Base-by-base conservation (phyloP, 2,113 vertebrate species). In the Cinclus cinclus region DNA sequence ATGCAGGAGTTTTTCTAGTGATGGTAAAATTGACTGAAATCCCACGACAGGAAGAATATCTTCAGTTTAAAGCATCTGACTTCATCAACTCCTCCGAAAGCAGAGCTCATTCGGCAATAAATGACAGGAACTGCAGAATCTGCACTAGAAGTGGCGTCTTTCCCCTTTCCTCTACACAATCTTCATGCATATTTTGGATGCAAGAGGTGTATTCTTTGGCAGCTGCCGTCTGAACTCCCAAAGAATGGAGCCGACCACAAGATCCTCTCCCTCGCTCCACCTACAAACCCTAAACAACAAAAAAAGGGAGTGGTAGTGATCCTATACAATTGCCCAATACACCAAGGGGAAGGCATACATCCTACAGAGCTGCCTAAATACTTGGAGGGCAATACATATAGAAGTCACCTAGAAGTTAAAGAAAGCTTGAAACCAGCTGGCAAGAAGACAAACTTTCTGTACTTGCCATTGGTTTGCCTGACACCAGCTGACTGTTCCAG, bases 401-500 rank as follows among this genome's bases (percentile, higher is more conserved):
- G 6, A 44, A 46, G 37, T 41, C 10, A n/a, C 17, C 28, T 33
- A 33, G 13, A 89, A 73, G 50, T 35, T 62, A 55, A 53, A 84
- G 74, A 31, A 71, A 83, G 9, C 11, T 49, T 55, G 55, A 24
- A 63, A 59, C 49, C 3, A 65, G 63, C 79, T 94, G 74, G 75
- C 85, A 88, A 31, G 31, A 65, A 31, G 74, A 62, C 86, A 68
- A 64, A 46, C 77, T 81, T 89, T 86, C 86, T 50, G 52, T 87
- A 47, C 25, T 85, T 83, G 79, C 92, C 49, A 92, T 94, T 93
- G 95, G 94, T 64, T 90, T 83, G 52, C 74, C 75, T 65, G 64
- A 62, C 60, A 97, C 88, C 90, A 96, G 96, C 96, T 93, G 96
- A 96, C 69, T 86, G 24, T 21, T 80, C 53, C 81, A 93, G 91